Percentiles rank a stretch among this genome's conserved stretches.
These are phyloP conservation scores for Plutomurus gul DNA, from an alignment of 1,140 invertebrate species.

Conservation along the genomic window DNA sequence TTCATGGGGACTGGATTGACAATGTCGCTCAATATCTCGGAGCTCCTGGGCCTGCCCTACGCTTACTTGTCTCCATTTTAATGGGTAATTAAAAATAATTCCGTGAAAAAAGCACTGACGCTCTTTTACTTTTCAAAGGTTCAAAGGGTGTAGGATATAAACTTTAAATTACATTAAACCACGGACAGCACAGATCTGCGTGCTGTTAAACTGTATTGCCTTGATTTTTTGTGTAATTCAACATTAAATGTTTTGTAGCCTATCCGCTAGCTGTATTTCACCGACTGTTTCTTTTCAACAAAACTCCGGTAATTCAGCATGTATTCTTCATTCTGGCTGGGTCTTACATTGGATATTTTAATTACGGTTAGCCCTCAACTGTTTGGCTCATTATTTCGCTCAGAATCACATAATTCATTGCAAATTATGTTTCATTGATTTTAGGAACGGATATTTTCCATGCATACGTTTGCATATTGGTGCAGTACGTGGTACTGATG, in stretches of 20 bases:
- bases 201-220: too few species aligned
- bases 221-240: too few species aligned
- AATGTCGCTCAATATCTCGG: conserved; percentile 33
- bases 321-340: conserved; percentile 75
- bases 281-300: conserved; percentile 64
- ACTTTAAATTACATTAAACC: too few species aligned
- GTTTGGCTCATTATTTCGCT: too few species aligned
- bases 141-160: too few species aligned
- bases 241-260: too few species aligned
- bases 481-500: conserved; percentile 69
- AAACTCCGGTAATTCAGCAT: conserved; percentile 67
- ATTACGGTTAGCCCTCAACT: conserved; percentile 73
- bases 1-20: conserved; percentile 39
- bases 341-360: conserved; percentile 74
- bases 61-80: conserved; percentile 70
- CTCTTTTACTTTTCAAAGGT: too few species aligned
- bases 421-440: conserved; percentile 44
- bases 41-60: conserved; percentile 65
- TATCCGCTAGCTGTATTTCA: conserved; percentile 79
- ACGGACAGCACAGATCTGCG: too few species aligned
- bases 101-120: too few species aligned
- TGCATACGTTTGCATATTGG: conserved; percentile 68
- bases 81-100: conserved; percentile 61
- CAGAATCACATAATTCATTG: conserved; percentile 52
- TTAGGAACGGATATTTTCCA: conserved; percentile 69